These are phyloP conservation scores for Micropterix aruncella DNA, from an alignment of 2,888 invertebrate genomes.

Conservation along the genomic window DNA sequence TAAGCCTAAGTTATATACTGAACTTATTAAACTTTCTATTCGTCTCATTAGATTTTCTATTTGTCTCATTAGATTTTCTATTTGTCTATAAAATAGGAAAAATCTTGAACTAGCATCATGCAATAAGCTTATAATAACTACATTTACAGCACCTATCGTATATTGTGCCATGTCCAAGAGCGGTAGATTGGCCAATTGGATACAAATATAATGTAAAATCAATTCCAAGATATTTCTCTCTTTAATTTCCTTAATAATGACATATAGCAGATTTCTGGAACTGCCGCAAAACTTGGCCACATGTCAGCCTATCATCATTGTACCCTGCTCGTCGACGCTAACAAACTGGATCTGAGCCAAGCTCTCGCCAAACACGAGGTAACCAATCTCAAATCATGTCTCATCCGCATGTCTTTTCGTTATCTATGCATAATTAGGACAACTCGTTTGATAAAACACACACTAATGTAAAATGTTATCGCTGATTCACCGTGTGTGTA, in stretches of 20 bases:
- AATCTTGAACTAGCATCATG: no score
- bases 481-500: no score
- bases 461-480: no score
- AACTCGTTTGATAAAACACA: background rate
- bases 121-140: no score
- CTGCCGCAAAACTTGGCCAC: constrained; percentile 82
- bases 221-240: no score
- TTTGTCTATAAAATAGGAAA: constrained; percentile 2
- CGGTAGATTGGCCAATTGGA: no score
- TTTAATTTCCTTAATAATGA: constrained; percentile 7
- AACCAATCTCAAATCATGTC: no score
- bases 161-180: no score
- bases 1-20: constrained; percentile 1
- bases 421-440: no score
- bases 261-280: constrained; percentile 72
- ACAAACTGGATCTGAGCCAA: constrained; percentile 58
- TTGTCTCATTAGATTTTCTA: constrained; percentile 1
- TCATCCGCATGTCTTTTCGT: no score
- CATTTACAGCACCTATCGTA: no score
- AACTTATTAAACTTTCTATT: background rate
- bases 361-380: constrained; percentile 65
- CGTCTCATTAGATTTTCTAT: constrained; percentile 3
- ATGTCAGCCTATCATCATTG: constrained; percentile 95
- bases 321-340: constrained; percentile 80
- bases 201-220: no score